Percentiles rank a stretch among this genome's conserved stretches.
These are phyloP conservation scores for Tricholaema leucomelas DNA, from an alignment of 2,113 vertebrate species.

Conservation along the genomic window DNA sequence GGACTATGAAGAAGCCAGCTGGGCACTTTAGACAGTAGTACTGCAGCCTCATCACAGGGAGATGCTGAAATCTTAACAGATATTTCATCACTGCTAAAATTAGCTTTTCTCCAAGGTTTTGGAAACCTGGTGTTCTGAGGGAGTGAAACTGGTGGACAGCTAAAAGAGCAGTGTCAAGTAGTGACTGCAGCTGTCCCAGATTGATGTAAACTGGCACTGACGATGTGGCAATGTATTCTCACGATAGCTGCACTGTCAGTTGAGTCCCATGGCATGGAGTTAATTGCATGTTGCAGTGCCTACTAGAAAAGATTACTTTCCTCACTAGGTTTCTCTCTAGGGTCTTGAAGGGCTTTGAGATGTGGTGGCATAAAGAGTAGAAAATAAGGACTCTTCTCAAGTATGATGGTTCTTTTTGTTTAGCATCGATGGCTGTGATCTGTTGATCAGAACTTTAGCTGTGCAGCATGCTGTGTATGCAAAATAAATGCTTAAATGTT, in stretches of 20 bases:
- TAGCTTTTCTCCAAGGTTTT: not conserved
- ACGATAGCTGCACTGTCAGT: not conserved
- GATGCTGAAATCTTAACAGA: not conserved
- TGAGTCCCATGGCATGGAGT: not conserved
- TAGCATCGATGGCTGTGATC: not conserved
- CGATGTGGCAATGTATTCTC: not conserved
- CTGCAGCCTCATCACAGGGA: not conserved
- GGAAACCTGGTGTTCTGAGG: not conserved
- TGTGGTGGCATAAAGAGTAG: not conserved
- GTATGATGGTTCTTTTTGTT: not conserved
- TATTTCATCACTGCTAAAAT: not conserved
- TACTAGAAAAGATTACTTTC: not conserved
- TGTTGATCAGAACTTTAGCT: not conserved
- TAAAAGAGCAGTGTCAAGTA: not conserved
- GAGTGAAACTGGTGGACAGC: not conserved
- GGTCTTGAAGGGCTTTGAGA: not conserved
- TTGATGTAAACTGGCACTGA: not conserved
- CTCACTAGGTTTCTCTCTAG: not conserved
- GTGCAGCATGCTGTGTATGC: not conserved
- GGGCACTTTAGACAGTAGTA: not conserved
- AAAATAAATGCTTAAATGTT: not conserved
- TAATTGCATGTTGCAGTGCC: not conserved
- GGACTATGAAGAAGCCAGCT: not conserved
- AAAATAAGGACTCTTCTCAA: not conserved
- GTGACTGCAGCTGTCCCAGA: not conserved